Percentiles rank a stretch among this genome's conserved stretches.
These are phyloP conservation scores for Conus ventricosus DNA, from an alignment of 1,140 invertebrate genomes.

Conservation along the genomic window DNA sequence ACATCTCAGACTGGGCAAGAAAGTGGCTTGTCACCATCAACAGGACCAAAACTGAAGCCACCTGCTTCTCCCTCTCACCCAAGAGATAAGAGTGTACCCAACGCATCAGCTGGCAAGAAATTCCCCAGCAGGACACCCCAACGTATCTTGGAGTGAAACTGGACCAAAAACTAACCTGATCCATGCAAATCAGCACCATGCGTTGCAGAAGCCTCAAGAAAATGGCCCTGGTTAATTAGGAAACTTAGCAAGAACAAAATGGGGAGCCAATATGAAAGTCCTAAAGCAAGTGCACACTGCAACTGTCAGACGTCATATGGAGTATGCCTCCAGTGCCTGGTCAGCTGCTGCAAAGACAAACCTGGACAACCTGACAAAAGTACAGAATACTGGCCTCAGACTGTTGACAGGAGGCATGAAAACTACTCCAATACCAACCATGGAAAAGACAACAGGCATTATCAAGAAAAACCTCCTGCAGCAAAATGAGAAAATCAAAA, in stretches of 20 bases:
- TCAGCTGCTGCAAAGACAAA: too few relatives aligned
- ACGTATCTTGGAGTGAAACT: not conserved
- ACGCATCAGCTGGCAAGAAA: too few relatives aligned
- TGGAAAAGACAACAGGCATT: not conserved
- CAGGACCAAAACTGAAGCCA: too few relatives aligned
- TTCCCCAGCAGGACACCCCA: not conserved
- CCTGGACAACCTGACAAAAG: too few relatives aligned
- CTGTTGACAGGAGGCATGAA: too few relatives aligned
- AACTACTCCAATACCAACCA: not conserved
- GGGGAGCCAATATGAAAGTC: not conserved
- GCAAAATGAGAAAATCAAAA: too few relatives aligned
- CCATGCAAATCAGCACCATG: not conserved
- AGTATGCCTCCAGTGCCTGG: too few relatives aligned
- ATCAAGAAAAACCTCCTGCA: not conserved
- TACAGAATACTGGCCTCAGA: too few relatives aligned
- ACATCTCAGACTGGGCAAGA: too few relatives aligned
- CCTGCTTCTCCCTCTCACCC: too few relatives aligned
- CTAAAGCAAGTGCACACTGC: constrained; percentile 19
- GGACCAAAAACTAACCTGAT: not conserved
- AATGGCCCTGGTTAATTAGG: constrained; percentile 27
- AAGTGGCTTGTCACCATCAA: too few relatives aligned
- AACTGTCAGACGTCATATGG: not conserved
- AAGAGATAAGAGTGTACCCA: too few relatives aligned
- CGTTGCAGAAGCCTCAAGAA: not conserved
- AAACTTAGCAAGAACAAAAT: constrained; percentile 26